A percentile compares a stretch with the other conserved stretches of the same genome.
phyloP scores from a whole-genome alignment of 2,797 vertebrate genomes.

The Prionace glauca region DNA sequence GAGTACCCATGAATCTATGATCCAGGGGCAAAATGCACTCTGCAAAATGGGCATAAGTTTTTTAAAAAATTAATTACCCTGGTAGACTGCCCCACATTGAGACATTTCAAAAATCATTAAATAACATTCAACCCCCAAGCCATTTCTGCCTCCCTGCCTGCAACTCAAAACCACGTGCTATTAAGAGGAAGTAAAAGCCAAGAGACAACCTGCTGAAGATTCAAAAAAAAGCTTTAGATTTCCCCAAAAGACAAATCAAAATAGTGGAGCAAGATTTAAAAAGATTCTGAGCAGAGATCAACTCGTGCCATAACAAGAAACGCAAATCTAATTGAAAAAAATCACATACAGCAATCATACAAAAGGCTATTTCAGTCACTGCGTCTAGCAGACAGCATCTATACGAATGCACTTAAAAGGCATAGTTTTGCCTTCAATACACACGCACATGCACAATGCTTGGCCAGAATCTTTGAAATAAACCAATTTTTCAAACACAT shows the following conservation, averaged over 20 bases:
- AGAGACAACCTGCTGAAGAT: neutral
- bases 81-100: neutral
- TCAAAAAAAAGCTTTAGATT: neutral
- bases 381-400: neutral
- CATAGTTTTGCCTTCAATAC: neutral
- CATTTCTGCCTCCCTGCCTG: neutral
- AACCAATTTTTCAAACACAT: neutral
- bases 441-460: neutral
- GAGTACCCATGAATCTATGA: neutral
- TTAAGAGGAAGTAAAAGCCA: neutral
- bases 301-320: neutral
- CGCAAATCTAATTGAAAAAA: neutral
- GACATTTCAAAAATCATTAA: neutral
- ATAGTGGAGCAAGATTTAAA: too few species aligned
- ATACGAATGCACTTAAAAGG: neutral
- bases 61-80: neutral
- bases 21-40: neutral
- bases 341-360: neutral
- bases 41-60: neutral
- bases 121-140: neutral
- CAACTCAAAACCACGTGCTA: neutral
- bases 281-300: neutral
- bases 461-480: neutral
- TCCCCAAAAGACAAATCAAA: neutral
- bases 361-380: neutral